A percentile compares a stretch with the other conserved stretches of the same genome.
Evolutionary conservation across 2,113 vertebrate species (phyloP).

Genomic region (Uropsilus gracilis): DNA sequence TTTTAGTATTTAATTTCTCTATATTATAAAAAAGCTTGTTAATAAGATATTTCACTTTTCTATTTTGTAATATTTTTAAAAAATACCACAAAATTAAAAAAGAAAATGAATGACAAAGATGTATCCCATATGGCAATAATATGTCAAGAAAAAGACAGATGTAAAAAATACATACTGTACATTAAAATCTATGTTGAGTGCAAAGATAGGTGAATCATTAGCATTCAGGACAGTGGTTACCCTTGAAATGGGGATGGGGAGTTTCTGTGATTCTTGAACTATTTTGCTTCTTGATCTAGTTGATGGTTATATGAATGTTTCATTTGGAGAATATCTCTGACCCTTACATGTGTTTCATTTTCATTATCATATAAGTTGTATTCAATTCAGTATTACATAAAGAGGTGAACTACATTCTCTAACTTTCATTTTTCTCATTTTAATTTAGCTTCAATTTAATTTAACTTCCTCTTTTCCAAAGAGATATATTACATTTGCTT

Average conservation of each 20-base stretch:
- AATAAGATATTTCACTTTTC: not conserved
- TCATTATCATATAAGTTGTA: not conserved
- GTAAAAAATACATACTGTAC: not conserved
- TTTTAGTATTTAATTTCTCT: not conserved
- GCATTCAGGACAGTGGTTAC: not conserved
- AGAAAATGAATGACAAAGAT: not conserved
- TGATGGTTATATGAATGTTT: not conserved
- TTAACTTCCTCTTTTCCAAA: not conserved
- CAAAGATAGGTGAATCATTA: not conserved
- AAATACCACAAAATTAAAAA: not conserved
- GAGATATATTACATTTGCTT: not conserved
- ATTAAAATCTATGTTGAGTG: not conserved
- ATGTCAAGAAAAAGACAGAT: constrained; percentile 57
- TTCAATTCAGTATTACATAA: no score
- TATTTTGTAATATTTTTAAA: not conserved
- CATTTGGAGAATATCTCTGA: not conserved
- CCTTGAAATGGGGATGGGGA: not conserved
- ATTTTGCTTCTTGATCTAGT: not conserved
- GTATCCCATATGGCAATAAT: constrained; percentile 24
- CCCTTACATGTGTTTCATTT: not conserved
- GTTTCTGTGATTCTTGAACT: not conserved
- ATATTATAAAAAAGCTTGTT: not conserved
- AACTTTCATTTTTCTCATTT: not conserved
- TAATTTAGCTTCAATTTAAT: not conserved
- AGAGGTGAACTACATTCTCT: not conserved